Percentiles rank a stretch among this genome's conserved stretches.
phyloP scores from a whole-genome alignment of 2,113 vertebrate genomes.

The Myocastor coypus region DNA sequence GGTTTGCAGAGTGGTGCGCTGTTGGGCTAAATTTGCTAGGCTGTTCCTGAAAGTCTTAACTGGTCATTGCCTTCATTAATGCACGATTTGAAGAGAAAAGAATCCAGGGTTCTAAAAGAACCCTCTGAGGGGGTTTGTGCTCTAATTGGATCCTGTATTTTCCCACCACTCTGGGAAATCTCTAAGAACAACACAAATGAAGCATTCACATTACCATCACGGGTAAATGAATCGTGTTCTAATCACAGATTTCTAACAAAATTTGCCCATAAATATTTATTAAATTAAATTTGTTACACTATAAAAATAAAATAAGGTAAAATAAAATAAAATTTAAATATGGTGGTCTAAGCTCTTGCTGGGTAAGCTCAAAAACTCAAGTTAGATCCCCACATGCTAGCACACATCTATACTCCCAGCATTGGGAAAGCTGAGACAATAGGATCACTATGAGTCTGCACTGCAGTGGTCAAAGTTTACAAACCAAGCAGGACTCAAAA shows the following conservation, averaged over 20 bases:
- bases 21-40: neutral
- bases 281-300: no score
- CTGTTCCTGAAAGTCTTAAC: neutral
- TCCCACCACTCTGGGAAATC: conserved; percentile 58
- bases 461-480: no score
- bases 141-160: conserved; percentile 56
- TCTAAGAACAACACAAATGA: conserved; percentile 65
- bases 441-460: no score
- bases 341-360: no score
- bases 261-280: no score
- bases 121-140: conserved; percentile 40
- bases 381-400: no score
- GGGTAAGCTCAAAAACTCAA: no score
- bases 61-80: neutral
- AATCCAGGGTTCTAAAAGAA: conserved; percentile 54
- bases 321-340: no score
- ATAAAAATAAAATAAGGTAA: no score
- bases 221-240: conserved; percentile 72
- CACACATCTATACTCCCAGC: no score
- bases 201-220: neutral
- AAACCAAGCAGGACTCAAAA: no score
- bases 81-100: neutral
- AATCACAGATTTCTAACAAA: conserved; percentile 75
- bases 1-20: neutral
- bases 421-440: no score